phyloP scores from a whole-genome alignment of 1,140 invertebrate species.

The Drosophila mauritiana region DNA sequence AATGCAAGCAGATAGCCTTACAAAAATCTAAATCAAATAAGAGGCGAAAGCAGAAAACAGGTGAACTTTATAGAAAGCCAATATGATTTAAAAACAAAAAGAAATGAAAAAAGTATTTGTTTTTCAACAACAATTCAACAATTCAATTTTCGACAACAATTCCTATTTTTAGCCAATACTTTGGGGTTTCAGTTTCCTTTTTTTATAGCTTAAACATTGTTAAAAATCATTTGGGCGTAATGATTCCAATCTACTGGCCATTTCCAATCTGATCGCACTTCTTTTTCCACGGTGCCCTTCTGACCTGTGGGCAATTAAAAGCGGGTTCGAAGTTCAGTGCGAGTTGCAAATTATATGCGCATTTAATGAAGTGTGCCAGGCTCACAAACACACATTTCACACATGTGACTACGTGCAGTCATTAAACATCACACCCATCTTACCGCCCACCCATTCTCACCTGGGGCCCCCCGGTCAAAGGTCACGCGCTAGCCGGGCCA shows the following conservation, averaged over 20 bases:
- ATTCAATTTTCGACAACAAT: too few relatives aligned
- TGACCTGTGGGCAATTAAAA: slow-evolving; percentile 50
- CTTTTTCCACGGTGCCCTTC: slow-evolving; percentile 16
- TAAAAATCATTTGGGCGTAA: too few relatives aligned
- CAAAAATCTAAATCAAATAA: background rate
- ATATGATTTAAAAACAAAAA: background rate
- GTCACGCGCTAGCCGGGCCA: slow-evolving; percentile 51
- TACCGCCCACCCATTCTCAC: background rate
- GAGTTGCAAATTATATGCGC: slow-evolving; percentile 68
- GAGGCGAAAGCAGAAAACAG: background rate
- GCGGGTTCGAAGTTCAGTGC: slow-evolving; percentile 56
- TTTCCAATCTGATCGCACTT: background rate
- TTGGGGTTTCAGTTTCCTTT: too few relatives aligned
- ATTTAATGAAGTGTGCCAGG: slow-evolving; percentile 70
- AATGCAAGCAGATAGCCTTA: background rate
- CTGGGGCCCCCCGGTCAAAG: slow-evolving; percentile 25
- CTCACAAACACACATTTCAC: slow-evolving; percentile 47
- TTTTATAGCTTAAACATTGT: too few relatives aligned
- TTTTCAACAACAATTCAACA: too few relatives aligned
- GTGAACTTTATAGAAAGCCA: background rate
- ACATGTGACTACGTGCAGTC: slow-evolving; percentile 71
- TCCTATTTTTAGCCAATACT: too few relatives aligned
- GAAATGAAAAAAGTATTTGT: too few relatives aligned
- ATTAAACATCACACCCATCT: slow-evolving; percentile 37
- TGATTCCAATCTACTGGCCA: too few relatives aligned